A percentile compares a stretch with the other conserved stretches of the same genome.
Conservation (phyloP, 2,888 invertebrate genomes). For the Lumbricus terrestris region DNA sequence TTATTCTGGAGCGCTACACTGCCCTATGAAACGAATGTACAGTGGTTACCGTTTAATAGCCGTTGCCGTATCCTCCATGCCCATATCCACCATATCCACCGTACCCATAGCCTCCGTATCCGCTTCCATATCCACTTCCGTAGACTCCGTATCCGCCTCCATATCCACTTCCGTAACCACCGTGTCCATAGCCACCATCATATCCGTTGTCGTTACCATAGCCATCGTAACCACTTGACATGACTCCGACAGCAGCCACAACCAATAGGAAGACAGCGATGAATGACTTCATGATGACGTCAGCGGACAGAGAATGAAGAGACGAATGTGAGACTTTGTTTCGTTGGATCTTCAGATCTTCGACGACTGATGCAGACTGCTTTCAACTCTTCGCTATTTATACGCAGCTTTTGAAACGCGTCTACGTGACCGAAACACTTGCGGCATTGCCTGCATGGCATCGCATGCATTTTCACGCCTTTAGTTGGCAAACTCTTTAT, state of each 20-base stretch:
- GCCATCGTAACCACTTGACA: background rate
- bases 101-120: too few relatives aligned
- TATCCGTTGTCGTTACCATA: background rate
- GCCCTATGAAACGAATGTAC: too few relatives aligned
- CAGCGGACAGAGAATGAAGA: background rate
- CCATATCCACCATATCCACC: too few relatives aligned
- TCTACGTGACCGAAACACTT: background rate
- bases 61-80: too few relatives aligned
- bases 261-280: background rate
- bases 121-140: background rate
- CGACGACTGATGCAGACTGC: background rate
- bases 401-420: background rate
- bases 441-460: too few relatives aligned
- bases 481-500: too few relatives aligned
- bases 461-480: too few relatives aligned
- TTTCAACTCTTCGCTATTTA: constrained; percentile 3
- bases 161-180: background rate
- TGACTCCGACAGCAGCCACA: background rate
- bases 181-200: background rate
- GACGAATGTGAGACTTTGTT: background rate
- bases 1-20: too few relatives aligned
- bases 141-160: background rate
- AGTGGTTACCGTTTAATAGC: background rate
- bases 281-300: constrained; percentile 3
- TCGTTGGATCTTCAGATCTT: background rate